phyloP scores from a whole-genome alignment of 2,797 vertebrate species.

The Catharus ustulatus region DNA sequence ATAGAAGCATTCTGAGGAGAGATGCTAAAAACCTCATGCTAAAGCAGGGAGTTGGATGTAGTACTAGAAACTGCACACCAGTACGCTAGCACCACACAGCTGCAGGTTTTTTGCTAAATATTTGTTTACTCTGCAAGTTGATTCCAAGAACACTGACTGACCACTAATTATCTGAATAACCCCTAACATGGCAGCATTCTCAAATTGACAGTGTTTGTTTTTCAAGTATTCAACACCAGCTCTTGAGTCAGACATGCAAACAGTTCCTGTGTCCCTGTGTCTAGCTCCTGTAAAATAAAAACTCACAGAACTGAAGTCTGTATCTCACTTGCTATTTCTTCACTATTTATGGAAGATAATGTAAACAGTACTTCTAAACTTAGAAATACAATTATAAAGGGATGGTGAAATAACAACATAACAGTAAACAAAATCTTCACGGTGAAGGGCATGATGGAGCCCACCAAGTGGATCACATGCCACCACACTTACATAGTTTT shows the following conservation, averaged over 20 bases:
- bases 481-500: slow-evolving; percentile 34
- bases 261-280: slow-evolving; percentile 10
- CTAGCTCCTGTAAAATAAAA: slow-evolving; percentile 20
- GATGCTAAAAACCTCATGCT: not conserved
- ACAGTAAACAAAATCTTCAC: slow-evolving; percentile 68
- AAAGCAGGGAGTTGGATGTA: not conserved
- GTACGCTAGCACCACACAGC: not conserved
- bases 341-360: slow-evolving; percentile 25
- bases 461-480: not conserved
- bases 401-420: slow-evolving; percentile 61
- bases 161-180: not conserved
- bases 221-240: slow-evolving; percentile 41
- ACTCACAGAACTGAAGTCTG: not conserved
- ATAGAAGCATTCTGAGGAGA: not conserved
- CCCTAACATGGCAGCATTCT: not conserved
- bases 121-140: not conserved
- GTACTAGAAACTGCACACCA: not conserved
- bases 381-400: slow-evolving; percentile 63
- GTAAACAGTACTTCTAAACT: slow-evolving; percentile 68
- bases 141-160: slow-evolving; percentile 25
- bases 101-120: not conserved
- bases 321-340: slow-evolving; percentile 35
- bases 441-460: slow-evolving; percentile 60
- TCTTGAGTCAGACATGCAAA: not conserved
- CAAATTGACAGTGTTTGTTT: not conserved